Evolutionary conservation across 2,888 invertebrate genomes (phyloP), one percentile per base, ranked within the genome.

Genomic region (Biston betularia): DNA sequence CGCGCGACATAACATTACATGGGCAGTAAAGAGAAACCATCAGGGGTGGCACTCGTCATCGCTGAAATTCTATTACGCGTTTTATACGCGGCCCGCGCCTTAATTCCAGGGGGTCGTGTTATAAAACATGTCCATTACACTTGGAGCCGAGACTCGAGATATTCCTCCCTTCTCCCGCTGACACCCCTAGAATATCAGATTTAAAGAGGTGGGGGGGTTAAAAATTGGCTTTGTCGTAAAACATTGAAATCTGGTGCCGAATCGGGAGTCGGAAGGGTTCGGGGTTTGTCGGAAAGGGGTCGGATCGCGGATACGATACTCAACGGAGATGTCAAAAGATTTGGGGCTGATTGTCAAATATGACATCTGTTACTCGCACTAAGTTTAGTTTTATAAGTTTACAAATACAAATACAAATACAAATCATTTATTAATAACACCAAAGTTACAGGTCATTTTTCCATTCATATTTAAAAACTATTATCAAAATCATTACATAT

Each of bases 21-120:
- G 88, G 86, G 83, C 89, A 87, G 77, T 81, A 82, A 84, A 83
- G 82, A 80, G 82, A 77, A 81, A 79, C 79, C 79, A 79, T 77
- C 82, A 78, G 76, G 82, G 82, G 83, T 81, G 85, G 88, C 79
- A 79, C 82, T 81, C 81, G 86, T 88, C 89, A 86, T 87, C 87
- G 81, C 86, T 85, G 89, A 88, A 92, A 92, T 92, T 92, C 92
- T 92, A 92, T 92, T 92, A 92, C 90, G 84, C 89, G 88, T 89
- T 92, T 90, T 91, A 92, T 90, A 89, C 89, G 84, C 86, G 85
- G 84, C 87, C 86, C 85, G 85, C 83, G 87, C 87, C 88, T 87
- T 89, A 87, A 88, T 87, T 84, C 82, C 79, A 81, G 83, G 87
- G 86, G 88, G 86, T 80, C 83, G 85, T 79, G 85, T 85, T 85